These are phyloP conservation scores for Phengaris arion DNA, from an alignment of 2,888 invertebrate species.

Conservation along the genomic window DNA sequence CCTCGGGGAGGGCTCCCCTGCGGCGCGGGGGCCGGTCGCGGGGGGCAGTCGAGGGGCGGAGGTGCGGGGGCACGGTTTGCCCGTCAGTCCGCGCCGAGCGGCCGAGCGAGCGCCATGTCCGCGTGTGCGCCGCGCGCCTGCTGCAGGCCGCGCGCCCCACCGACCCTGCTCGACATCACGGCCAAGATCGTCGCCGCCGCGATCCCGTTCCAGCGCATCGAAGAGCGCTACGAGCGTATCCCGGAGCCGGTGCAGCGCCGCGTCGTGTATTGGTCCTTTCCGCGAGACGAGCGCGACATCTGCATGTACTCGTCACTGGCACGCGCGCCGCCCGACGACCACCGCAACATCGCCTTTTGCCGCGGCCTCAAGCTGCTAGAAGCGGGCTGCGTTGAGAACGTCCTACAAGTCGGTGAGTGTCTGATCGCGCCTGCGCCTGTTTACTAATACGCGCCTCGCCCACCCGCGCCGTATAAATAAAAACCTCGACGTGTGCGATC, in stretches of 20 bases:
- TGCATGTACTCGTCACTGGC: conserved; percentile 92
- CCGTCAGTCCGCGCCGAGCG: conserved; percentile 75
- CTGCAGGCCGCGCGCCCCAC: conserved; percentile 81
- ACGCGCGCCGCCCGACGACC: conserved; percentile 82
- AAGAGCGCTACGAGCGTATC: conserved; percentile 91
- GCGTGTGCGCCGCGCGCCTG: conserved; percentile 77
- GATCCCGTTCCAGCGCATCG: conserved; percentile 91
- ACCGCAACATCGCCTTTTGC: conserved; percentile 91
- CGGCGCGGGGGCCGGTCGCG: conserved; percentile 41
- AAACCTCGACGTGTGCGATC: conserved; percentile 79
- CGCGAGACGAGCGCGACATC: conserved; percentile 91
- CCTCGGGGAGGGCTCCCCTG: conserved; percentile 49
- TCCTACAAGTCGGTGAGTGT: conserved; percentile 93
- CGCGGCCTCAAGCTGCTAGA: conserved; percentile 91
- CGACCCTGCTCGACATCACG: conserved; percentile 89
- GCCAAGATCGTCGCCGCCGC: conserved; percentile 91
- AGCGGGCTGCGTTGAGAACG: conserved; percentile 89
- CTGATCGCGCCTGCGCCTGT: conserved; percentile 75
- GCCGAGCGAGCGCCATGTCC: conserved; percentile 77
- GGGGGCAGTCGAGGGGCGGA: conserved; percentile 40
- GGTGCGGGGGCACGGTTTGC: conserved; percentile 47
- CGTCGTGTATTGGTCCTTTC: conserved; percentile 94
- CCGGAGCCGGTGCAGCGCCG: conserved; percentile 93
- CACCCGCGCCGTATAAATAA: conserved; percentile 79
- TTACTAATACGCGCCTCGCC: conserved; percentile 80